A percentile compares a stretch with the other conserved stretches of the same genome.
These are phyloP conservation scores for Lonchura striata DNA, from an alignment of 2,113 vertebrate genomes.

Conservation along the genomic window DNA sequence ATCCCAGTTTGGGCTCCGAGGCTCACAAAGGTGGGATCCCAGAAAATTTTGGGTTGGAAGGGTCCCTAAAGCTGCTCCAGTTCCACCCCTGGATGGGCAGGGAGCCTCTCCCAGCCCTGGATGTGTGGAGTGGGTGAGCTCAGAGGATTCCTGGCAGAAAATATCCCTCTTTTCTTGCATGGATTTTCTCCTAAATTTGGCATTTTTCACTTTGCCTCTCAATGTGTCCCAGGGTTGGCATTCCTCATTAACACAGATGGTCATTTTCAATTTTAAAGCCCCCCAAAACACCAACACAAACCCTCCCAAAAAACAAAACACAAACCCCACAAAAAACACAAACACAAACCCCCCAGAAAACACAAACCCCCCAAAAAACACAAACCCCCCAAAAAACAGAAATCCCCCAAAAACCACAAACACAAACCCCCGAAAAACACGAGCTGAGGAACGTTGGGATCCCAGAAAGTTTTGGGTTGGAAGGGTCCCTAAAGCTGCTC, in stretches of 20 bases:
- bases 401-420: too few species aligned
- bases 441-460: too few species aligned
- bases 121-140: neutral
- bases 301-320: too few species aligned
- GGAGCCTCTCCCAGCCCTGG: neutral
- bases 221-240: rapidly evolving
- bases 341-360: too few species aligned
- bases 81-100: neutral
- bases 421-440: too few species aligned
- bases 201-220: neutral
- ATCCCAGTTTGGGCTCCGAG: neutral
- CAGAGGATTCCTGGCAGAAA: rapidly evolving
- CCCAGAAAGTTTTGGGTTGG: neutral
- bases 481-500: neutral
- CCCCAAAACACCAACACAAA: neutral
- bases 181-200: too few species aligned
- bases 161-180: rapidly evolving
- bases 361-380: too few species aligned
- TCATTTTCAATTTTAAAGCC: neutral
- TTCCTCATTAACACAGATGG: neutral
- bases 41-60: neutral
- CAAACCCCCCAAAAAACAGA: too few species aligned
- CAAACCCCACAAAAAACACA: too few species aligned
- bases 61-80: neutral
- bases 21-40: neutral